Evolutionary conservation across 2,797 vertebrate species (phyloP).

Genomic region (Muscicapa comitata): DNA sequence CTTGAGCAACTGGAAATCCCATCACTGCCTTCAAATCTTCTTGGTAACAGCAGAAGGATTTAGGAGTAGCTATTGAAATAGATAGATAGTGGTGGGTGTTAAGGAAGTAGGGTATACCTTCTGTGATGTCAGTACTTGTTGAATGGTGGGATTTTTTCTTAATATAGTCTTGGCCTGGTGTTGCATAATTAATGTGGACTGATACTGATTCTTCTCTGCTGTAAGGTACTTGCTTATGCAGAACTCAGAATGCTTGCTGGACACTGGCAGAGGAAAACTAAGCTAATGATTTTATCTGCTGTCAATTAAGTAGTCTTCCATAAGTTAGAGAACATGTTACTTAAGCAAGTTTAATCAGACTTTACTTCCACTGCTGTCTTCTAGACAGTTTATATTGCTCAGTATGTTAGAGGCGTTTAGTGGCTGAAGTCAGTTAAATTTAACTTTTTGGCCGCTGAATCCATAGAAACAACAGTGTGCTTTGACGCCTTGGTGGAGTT

Average conservation of each 20-base stretch:
- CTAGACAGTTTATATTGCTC: not conserved
- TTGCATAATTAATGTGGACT: not conserved
- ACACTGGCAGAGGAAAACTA: not conserved
- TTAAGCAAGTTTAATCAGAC: not conserved
- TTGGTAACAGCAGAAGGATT: not conserved
- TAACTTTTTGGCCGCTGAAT: not conserved
- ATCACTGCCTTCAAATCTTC: not conserved
- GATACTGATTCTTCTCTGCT: not conserved
- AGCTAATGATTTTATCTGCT: not conserved
- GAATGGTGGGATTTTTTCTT: not conserved
- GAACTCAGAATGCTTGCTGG: not conserved
- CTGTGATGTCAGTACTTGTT: not conserved
- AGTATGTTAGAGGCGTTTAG: not conserved
- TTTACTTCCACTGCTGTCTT: not conserved
- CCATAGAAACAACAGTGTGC: not conserved
- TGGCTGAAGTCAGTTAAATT: not conserved
- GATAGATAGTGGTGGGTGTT: not conserved
- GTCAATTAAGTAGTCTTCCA: not conserved
- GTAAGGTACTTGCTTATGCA: not conserved
- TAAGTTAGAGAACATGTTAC: not conserved
- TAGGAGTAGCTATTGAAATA: not conserved
- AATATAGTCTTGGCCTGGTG: not conserved
- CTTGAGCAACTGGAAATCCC: not conserved
- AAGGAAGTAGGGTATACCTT: rapidly evolving
- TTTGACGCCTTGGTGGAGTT: not conserved